Evolutionary conservation across 2,888 invertebrate species (phyloP).

Genomic region (Oscheius myriophilus): DNA sequence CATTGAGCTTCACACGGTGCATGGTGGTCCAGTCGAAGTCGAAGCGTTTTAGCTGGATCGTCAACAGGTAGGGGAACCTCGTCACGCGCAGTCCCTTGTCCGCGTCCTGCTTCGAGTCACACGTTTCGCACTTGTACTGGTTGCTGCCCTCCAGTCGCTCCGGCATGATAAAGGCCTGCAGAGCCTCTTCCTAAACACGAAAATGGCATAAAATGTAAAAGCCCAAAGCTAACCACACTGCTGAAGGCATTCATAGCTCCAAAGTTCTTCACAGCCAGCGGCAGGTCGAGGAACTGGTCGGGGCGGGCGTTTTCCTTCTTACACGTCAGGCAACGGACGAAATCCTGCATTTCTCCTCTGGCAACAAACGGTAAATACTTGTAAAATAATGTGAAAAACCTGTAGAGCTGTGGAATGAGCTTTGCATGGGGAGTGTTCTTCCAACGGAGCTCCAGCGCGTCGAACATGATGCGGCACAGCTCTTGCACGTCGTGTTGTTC

Average conservation of each 20-base stretch:
- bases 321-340: conserved; percentile 85
- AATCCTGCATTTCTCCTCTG: conserved; percentile 83
- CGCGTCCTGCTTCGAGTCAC: conserved; percentile 86
- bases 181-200: conserved; percentile 80
- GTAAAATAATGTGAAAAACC: conserved; percentile 69
- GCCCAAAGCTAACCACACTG: conserved; percentile 77
- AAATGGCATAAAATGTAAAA: not conserved
- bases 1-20: conserved; percentile 86
- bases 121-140: conserved; percentile 87
- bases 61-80: conserved; percentile 86
- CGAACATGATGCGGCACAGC: conserved; percentile 88
- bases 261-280: conserved; percentile 85
- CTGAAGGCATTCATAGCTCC: conserved; percentile 82
- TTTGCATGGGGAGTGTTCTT: conserved; percentile 82
- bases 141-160: conserved; percentile 85
- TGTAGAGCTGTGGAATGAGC: conserved; percentile 84
- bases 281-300: conserved; percentile 86
- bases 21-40: conserved; percentile 87
- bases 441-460: conserved; percentile 85
- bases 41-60: conserved; percentile 86
- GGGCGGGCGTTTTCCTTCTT: conserved; percentile 83
- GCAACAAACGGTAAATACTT: too few species aligned
- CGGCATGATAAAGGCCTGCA: conserved; percentile 84
- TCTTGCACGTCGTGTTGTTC: conserved; percentile 93
- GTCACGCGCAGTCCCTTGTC: conserved; percentile 88